phyloP scores from a whole-genome alignment of 2,888 invertebrate genomes.

The Apodemia hepburni region DNA sequence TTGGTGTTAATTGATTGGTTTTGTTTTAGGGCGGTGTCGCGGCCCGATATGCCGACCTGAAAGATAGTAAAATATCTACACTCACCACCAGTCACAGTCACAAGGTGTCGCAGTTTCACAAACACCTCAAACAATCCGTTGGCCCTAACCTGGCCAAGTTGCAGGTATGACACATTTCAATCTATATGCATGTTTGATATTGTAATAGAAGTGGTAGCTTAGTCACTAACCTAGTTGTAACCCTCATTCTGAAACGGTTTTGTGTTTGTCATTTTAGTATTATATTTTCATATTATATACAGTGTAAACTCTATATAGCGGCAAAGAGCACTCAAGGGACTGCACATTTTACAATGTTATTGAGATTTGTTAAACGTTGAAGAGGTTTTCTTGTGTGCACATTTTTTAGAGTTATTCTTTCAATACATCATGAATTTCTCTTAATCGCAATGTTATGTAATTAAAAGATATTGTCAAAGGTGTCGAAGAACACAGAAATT shows the following conservation, averaged over 20 bases:
- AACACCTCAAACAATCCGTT: conserved; percentile 92
- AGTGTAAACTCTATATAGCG: too few relatives aligned
- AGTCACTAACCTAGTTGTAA: background rate
- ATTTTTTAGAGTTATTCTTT: too few relatives aligned
- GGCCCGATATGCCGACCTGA: conserved; percentile 91
- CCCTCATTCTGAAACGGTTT: background rate
- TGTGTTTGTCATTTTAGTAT: background rate
- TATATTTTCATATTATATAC: background rate
- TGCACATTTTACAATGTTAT: too few relatives aligned
- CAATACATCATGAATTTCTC: too few relatives aligned
- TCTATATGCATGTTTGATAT: conserved; percentile 47
- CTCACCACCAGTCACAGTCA: conserved; percentile 92
- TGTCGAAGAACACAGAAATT: too few relatives aligned
- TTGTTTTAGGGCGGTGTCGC: conserved; percentile 82
- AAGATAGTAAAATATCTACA: conserved; percentile 94
- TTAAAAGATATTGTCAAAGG: too few relatives aligned
- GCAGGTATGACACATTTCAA: conserved; percentile 82
- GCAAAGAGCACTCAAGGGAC: too few relatives aligned
- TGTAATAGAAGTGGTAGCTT: conserved; percentile 8
- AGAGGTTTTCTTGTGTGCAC: too few relatives aligned
- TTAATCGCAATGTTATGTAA: too few relatives aligned
- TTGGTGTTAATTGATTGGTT: conserved; percentile 36
- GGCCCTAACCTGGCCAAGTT: conserved; percentile 92
- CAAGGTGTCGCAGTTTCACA: conserved; percentile 97
- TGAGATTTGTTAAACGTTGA: too few relatives aligned